Conservation (phyloP, 2,797 vertebrate genomes). For the Antennarius maculatus region DNA sequence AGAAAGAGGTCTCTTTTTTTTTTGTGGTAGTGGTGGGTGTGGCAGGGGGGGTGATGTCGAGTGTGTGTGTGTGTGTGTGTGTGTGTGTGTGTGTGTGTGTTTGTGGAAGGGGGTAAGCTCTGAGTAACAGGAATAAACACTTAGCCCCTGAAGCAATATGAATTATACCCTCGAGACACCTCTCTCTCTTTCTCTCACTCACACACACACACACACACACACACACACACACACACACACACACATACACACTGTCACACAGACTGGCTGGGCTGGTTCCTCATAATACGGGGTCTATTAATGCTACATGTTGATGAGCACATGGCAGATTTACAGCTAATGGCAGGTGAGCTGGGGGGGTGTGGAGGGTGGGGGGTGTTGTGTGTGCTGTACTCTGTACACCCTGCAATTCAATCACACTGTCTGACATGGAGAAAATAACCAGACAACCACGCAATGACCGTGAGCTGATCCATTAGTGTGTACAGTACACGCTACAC, state of each 20-base stretch:
- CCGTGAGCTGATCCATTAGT: constrained; percentile 6
- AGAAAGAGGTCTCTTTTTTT: too few relatives aligned
- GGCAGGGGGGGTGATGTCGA: too few relatives aligned
- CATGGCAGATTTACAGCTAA: constrained; percentile 50
- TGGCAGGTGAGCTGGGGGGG: constrained; percentile 41
- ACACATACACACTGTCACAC: too few relatives aligned
- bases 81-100: too few relatives aligned
- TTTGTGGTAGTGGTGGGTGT: too few relatives aligned
- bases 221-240: background rate
- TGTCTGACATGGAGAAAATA: constrained; percentile 3
- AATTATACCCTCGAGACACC: constrained; percentile 48
- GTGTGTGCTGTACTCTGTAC: constrained; percentile 22
- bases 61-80: too few relatives aligned
- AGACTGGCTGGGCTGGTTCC: constrained; percentile 33
- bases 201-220: constrained; percentile 24
- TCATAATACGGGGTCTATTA: constrained; percentile 43
- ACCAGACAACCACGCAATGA: background rate
- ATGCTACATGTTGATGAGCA: constrained; percentile 49
- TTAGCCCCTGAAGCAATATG: constrained; percentile 51
- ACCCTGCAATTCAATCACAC: constrained; percentile 20
- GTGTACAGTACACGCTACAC: background rate
- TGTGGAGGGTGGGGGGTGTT: background rate
- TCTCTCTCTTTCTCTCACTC: background rate
- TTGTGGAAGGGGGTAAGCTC: constrained; percentile 30
- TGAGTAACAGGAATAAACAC: constrained; percentile 57